Evolutionary conservation across 2,113 vertebrate genomes (phyloP).

Genomic region (Misgurnus mizolepis): DNA sequence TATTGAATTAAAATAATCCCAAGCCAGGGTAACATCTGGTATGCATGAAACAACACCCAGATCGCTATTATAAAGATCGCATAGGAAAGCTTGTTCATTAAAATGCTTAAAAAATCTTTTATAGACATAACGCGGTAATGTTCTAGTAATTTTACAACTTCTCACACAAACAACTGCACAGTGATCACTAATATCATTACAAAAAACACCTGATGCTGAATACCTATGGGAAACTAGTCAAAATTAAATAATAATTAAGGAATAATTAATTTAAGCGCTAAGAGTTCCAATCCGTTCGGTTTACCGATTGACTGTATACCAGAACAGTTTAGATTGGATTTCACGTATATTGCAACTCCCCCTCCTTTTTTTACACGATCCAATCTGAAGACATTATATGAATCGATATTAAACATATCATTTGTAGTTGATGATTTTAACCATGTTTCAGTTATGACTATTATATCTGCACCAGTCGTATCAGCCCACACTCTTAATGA

Average conservation of each 20-base stretch:
- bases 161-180: not conserved
- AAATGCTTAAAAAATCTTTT: not conserved
- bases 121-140: not conserved
- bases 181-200: not conserved
- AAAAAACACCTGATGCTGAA: not conserved
- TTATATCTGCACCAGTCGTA: not conserved
- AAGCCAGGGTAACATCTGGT: not conserved
- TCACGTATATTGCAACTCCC: not conserved
- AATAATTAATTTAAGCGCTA: not conserved
- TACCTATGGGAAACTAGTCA: not conserved
- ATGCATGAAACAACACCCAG: not conserved
- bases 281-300: not conserved
- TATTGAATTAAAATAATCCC: not conserved
- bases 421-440: not conserved
- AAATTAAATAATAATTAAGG: not conserved
- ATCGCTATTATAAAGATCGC: not conserved
- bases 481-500: not conserved
- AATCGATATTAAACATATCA: not conserved
- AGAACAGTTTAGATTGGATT: not conserved
- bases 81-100: not conserved
- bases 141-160: not conserved
- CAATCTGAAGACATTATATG: not conserved
- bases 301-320: not conserved
- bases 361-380: not conserved
- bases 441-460: not conserved